phyloP scores from a whole-genome alignment of 2,113 vertebrate genomes.

The Tychaedon coryphoeus region DNA sequence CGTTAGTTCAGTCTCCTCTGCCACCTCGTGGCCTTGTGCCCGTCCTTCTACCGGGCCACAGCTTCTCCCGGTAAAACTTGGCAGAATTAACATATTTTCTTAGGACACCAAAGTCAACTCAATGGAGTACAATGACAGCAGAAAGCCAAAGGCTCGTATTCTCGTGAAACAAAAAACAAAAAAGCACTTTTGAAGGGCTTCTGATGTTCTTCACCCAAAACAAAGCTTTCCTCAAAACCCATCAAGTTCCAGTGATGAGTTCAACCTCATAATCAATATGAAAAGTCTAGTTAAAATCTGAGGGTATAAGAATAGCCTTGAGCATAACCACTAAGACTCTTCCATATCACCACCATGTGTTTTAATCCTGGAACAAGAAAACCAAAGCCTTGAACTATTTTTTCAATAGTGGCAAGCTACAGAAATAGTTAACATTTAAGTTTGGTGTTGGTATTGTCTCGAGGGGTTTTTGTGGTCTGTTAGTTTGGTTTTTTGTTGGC shows the following conservation, averaged over 20 bases:
- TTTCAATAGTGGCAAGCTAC: neutral
- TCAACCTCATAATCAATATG: neutral
- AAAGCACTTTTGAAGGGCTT: neutral
- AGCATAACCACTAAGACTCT: neutral
- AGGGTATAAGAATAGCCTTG: neutral
- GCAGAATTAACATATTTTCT: neutral
- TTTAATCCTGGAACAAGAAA: neutral
- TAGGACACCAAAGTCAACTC: neutral
- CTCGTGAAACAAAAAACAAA: neutral
- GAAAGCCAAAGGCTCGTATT: neutral
- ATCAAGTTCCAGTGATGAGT: neutral
- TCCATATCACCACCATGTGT: neutral
- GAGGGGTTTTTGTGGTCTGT: fast-evolving
- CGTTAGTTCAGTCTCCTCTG: neutral
- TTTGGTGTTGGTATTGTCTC: neutral
- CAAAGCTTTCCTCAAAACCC: neutral
- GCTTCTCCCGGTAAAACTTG: neutral
- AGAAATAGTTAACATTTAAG: neutral
- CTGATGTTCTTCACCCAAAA: neutral
- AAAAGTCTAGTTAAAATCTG: neutral
- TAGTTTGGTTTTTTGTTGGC: neutral
- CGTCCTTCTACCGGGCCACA: neutral
- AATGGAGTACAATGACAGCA: fast-evolving
- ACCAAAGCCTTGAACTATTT: neutral
- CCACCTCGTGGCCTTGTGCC: neutral